Evolutionary conservation across 2,888 invertebrate genomes (phyloP), one percentile per base, ranked within the genome.

Genomic region (Pheosia tremula): DNA sequence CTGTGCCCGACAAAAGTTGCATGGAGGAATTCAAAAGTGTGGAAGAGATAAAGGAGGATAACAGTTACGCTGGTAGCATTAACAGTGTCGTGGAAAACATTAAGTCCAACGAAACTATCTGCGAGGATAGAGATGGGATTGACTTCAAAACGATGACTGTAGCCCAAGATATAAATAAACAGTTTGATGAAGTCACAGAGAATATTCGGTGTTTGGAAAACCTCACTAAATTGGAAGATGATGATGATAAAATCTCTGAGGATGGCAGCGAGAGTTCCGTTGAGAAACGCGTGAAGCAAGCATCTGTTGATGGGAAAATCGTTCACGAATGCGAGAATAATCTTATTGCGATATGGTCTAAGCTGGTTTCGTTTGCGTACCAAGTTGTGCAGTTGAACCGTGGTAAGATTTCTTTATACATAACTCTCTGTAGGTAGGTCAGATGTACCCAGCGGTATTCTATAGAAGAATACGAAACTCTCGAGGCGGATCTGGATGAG

Each of bases 281-380:
- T 3, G 69, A 68, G 52, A 70, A 69, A 39, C 58, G 52, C 4
- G 72, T 54, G 53, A 71, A 63, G 37, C 59, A 67, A 24, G 64
- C 53, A 6, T 50, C 64, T 13, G 62, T 69, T 59, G 59, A 64
- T 10, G 68, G 69, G 55, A 77, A 77, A 57, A 68, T 63, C 53
- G 63, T 67, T 7, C 72, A 71, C 37, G 73, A 81, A 13, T 66
- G 71, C 56, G 83, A 84, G 47, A 79, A 79, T 58, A 80, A 80
- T 61, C 45, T 85, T 7, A 66, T 80, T 41, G 67, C 77, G 11
- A 74, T 90, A 59, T 93, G 93, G 93, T 81, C 89, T 1, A 87
- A 85, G 67, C 68, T 93, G 52, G 92, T 93, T 10, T 84, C 88
- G 4, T 91, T 91, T 67, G 90, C 93, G 7, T 89, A 90, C 72